Conservation (phyloP, 2,888 invertebrate species). For the Campoletis raptor region DNA sequence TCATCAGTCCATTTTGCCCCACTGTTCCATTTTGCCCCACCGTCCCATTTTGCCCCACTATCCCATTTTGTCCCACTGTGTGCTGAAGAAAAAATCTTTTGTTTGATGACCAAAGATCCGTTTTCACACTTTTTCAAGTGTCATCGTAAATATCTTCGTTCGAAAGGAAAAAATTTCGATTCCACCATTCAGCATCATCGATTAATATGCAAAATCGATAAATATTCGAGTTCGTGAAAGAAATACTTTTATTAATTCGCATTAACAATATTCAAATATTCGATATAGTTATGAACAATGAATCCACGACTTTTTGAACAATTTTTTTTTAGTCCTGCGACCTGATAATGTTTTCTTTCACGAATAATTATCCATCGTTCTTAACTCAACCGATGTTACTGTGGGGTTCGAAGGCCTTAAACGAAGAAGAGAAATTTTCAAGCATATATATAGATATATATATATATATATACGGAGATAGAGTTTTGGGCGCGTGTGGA, state of each 20-base stretch:
- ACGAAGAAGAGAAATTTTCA: background rate
- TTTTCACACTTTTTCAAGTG: too few relatives aligned
- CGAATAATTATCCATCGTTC: slow-evolving; percentile 10
- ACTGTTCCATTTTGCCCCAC: too few relatives aligned
- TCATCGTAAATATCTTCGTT: too few relatives aligned
- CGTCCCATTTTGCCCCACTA: too few relatives aligned
- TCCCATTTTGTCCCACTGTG: too few relatives aligned
- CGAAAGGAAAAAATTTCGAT: too few relatives aligned
- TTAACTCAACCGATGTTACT: slow-evolving; percentile 1
- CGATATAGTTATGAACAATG: background rate
- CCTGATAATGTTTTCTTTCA: background rate
- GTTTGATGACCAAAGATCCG: too few relatives aligned
- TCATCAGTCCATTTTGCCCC: too few relatives aligned
- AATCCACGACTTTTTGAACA: background rate
- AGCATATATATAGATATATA: slow-evolving; percentile 12
- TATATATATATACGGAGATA: background rate
- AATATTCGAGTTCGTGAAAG: background rate
- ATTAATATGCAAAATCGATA: too few relatives aligned
- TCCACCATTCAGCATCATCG: too few relatives aligned
- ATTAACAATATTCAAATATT: background rate
- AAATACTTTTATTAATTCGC: background rate
- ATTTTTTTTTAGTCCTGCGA: background rate
- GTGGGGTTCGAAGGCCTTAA: background rate
- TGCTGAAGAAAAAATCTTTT: too few relatives aligned
- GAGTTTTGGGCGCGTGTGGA: slow-evolving; percentile 26